Conservation (phyloP, 2,888 invertebrate species). For the Dexiosoma caninum region DNA sequence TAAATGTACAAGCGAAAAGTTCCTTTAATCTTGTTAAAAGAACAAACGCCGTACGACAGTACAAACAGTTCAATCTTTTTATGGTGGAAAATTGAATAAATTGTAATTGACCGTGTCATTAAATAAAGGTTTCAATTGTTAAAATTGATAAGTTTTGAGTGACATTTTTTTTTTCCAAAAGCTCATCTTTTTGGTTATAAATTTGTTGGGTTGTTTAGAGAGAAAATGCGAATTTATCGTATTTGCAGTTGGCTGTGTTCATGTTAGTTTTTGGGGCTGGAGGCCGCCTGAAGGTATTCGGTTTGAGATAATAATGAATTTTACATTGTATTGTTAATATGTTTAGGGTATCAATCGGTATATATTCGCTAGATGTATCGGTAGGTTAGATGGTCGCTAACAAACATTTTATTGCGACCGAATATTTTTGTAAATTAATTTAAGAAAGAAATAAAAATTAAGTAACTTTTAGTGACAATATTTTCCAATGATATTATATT, state of each 20-base stretch:
- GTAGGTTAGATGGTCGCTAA: too few species aligned
- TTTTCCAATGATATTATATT: too few species aligned
- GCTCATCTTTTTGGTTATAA: not conserved
- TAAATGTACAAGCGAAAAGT: slow-evolving; percentile 11
- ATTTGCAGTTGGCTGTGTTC: not conserved
- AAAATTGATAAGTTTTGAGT: slow-evolving; percentile 53
- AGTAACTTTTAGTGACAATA: too few species aligned
- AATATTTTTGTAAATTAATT: too few species aligned
- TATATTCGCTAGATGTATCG: too few species aligned
- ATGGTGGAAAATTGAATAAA: slow-evolving; percentile 35
- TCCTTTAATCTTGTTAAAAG: slow-evolving; percentile 42
- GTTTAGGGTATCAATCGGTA: too few species aligned
- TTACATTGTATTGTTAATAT: too few species aligned
- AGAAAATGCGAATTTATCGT: too few species aligned
- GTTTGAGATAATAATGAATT: not conserved
- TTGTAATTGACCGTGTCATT: slow-evolving; percentile 60
- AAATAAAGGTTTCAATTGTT: slow-evolving; percentile 53
- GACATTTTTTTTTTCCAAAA: slow-evolving; percentile 29
- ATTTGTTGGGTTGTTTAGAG: not conserved
- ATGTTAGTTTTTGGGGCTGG: too few species aligned
- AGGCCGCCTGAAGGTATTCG: not conserved
- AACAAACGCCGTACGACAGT: not conserved
- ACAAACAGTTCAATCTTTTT: not conserved
- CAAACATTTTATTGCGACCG: too few species aligned
- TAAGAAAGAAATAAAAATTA: too few species aligned